Evolutionary conservation across 2,113 vertebrate species (phyloP).

Genomic region (Cheirogaleus medius): DNA sequence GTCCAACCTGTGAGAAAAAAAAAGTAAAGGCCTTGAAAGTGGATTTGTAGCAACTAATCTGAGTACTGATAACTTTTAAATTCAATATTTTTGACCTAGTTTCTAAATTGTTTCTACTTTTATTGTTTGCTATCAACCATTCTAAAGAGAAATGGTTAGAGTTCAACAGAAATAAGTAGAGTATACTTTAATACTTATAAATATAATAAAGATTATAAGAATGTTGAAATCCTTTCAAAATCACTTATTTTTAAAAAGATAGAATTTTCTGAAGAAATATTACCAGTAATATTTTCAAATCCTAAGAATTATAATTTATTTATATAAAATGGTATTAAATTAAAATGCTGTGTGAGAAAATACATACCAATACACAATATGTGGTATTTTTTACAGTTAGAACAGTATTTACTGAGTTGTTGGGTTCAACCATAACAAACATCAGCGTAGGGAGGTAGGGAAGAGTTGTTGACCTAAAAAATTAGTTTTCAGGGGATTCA

Average conservation of each 20-base stretch:
- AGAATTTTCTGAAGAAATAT: neutral
- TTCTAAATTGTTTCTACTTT: neutral
- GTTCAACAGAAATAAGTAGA: neutral
- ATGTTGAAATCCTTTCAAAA: slow-evolving; percentile 11
- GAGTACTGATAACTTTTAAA: neutral
- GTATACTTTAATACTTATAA: neutral
- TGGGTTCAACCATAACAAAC: neutral
- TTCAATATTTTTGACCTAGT: neutral
- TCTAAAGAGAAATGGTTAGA: slow-evolving; percentile 21
- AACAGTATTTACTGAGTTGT: neutral
- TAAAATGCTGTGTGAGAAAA: neutral
- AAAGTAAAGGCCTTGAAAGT: neutral
- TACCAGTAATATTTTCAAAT: slow-evolving; percentile 27
- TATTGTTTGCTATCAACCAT: neutral
- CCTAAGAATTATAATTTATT: slow-evolving; percentile 9
- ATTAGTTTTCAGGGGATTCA: slow-evolving; percentile 15
- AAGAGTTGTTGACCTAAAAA: neutral
- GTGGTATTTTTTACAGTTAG: neutral
- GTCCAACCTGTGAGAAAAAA: neutral
- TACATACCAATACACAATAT: neutral
- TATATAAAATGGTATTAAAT: slow-evolving; percentile 18
- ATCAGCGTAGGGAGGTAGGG: neutral
- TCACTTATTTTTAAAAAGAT: neutral
- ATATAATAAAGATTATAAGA: neutral
- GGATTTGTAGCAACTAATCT: neutral